These are phyloP conservation scores for Habroteleia sp. DNA, from an alignment of 2,888 invertebrate species.

Conservation along the genomic window DNA sequence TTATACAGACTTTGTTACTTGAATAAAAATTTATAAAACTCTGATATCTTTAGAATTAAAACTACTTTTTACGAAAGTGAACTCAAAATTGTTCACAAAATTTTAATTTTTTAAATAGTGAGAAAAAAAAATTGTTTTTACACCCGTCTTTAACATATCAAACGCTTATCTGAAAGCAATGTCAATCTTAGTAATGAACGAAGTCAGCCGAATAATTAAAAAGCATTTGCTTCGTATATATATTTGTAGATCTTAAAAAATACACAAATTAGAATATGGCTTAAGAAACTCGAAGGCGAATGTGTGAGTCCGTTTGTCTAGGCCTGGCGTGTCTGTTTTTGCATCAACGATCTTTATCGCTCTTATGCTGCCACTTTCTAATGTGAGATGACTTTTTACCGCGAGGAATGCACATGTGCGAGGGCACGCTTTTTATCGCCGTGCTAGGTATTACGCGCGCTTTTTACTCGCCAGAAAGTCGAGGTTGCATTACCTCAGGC, in stretches of 20 bases:
- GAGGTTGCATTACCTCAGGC: slow-evolving; percentile 12
- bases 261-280: not conserved
- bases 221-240: too few relatives aligned
- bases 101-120: too few relatives aligned
- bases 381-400: slow-evolving; percentile 50
- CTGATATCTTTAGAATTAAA: too few relatives aligned
- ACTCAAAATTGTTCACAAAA: too few relatives aligned
- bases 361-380: slow-evolving; percentile 46
- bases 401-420: slow-evolving; percentile 42
- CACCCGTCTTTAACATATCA: too few relatives aligned
- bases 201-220: too few relatives aligned
- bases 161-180: too few relatives aligned
- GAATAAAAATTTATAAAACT: too few relatives aligned
- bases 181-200: too few relatives aligned
- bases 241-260: not conserved
- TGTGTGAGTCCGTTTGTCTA: slow-evolving; percentile 8
- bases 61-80: too few relatives aligned
- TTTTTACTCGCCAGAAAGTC: slow-evolving; percentile 10
- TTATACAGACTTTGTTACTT: too few relatives aligned
- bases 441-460: slow-evolving; percentile 6
- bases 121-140: too few relatives aligned
- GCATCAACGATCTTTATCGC: slow-evolving; percentile 40
- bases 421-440: slow-evolving; percentile 25
- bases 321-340: slow-evolving; percentile 21
- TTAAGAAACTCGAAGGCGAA: not conserved